Conservation (phyloP, 1,140 invertebrate genomes). For the Danaus plexippus region DNA sequence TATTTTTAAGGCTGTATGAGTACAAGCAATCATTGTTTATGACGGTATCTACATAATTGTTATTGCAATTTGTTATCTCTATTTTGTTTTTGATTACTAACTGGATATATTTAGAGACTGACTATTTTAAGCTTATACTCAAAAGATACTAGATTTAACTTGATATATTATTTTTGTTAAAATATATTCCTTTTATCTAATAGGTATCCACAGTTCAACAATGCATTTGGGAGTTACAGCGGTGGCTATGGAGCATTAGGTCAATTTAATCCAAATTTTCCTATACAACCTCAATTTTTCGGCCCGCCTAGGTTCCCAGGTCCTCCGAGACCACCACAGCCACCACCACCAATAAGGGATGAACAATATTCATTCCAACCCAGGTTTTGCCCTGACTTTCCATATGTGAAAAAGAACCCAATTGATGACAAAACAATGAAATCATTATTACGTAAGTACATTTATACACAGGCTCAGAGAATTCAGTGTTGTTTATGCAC, state of each 20-base stretch:
- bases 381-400: slow-evolving; percentile 29
- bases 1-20: too few relatives aligned
- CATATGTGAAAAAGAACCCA: slow-evolving; percentile 20
- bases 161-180: too few relatives aligned
- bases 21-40: too few relatives aligned
- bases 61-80: too few relatives aligned
- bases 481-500: too few relatives aligned
- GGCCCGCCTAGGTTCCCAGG: slow-evolving; percentile 14
- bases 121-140: too few relatives aligned
- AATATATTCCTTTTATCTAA: slow-evolving; percentile 7
- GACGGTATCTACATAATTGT: too few relatives aligned
- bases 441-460: slow-evolving; percentile 32
- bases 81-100: too few relatives aligned
- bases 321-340: background rate
- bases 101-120: too few relatives aligned
- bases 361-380: too few relatives aligned
- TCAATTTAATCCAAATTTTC: slow-evolving; percentile 8
- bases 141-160: too few relatives aligned
- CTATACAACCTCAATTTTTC: slow-evolving; percentile 21
- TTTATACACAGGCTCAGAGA: background rate
- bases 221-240: slow-evolving; percentile 47
- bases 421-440: slow-evolving; percentile 25
- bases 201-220: slow-evolving; percentile 36
- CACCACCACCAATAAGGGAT: too few relatives aligned
- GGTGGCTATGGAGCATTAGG: slow-evolving; percentile 41